Evolutionary conservation across 2,797 vertebrate species (phyloP).

Genomic region (Pseudochromis fuscus): DNA sequence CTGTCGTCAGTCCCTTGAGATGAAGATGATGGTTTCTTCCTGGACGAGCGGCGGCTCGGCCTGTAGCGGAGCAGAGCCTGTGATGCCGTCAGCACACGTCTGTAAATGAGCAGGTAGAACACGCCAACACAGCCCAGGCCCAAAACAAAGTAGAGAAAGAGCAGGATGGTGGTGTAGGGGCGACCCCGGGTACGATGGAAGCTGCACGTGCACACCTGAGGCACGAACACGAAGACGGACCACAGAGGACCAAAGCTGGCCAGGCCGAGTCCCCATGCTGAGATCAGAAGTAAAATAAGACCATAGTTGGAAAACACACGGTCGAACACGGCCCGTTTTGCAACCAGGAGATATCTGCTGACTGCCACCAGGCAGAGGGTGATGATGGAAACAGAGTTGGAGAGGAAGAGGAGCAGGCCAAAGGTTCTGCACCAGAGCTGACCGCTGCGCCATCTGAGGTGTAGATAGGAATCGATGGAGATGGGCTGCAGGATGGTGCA

Average conservation of each 20-base stretch:
- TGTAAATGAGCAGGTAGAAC: slow-evolving; percentile 91
- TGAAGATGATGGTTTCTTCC: slow-evolving; percentile 62
- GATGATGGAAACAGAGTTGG: slow-evolving; percentile 91
- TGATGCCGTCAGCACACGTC: slow-evolving; percentile 82
- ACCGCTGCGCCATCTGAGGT: slow-evolving; percentile 88
- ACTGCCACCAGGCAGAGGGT: slow-evolving; percentile 89
- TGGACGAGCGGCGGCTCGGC: slow-evolving; percentile 80
- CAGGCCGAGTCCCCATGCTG: slow-evolving; percentile 84
- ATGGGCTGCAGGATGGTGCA: slow-evolving; percentile 91
- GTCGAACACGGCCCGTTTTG: slow-evolving; percentile 84
- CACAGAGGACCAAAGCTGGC: slow-evolving; percentile 89
- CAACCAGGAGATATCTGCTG: slow-evolving; percentile 89
- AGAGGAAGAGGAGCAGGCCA: slow-evolving; percentile 90
- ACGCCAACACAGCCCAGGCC: slow-evolving; percentile 88
- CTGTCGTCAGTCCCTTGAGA: slow-evolving; percentile 79
- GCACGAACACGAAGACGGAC: slow-evolving; percentile 86
- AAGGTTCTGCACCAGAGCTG: slow-evolving; percentile 86
- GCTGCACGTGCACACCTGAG: slow-evolving; percentile 92
- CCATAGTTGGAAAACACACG: slow-evolving; percentile 82
- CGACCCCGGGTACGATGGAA: slow-evolving; percentile 88
- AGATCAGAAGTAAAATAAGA: slow-evolving; percentile 76
- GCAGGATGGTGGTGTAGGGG: slow-evolving; percentile 89
- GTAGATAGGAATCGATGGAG: slow-evolving; percentile 89
- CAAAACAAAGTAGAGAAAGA: slow-evolving; percentile 88
- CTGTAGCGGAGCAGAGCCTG: slow-evolving; percentile 85